Evolutionary conservation across 2,888 invertebrate genomes (phyloP).

Genomic region (Diaperis boleti): DNA sequence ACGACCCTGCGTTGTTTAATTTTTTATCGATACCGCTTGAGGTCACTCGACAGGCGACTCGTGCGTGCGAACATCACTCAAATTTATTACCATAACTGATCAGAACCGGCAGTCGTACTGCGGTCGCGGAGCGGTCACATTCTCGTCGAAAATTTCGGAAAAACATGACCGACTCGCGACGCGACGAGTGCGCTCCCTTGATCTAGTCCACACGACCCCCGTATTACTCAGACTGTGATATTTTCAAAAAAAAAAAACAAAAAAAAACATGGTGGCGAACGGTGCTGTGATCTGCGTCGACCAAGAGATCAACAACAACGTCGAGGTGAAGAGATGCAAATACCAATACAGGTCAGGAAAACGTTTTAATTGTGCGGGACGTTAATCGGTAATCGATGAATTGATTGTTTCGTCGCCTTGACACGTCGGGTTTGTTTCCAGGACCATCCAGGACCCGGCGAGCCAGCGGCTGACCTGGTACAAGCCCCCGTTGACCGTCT

Average conservation of each 20-base stretch:
- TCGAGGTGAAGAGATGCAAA: constrained; percentile 13
- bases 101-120: neutral
- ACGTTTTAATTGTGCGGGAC: constrained; percentile 4
- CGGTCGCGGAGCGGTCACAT: neutral
- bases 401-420: constrained; percentile 40
- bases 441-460: constrained; percentile 98
- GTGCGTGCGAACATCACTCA: constrained; percentile 34
- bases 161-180: neutral
- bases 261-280: constrained; percentile 60
- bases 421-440: constrained; percentile 63
- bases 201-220: constrained; percentile 5
- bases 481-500: constrained; percentile 95
- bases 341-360: constrained; percentile 46
- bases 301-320: constrained; percentile 41
- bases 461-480: constrained; percentile 97
- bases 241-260: no score
- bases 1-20: constrained; percentile 28
- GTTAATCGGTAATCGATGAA: constrained; percentile 21
- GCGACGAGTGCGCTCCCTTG: neutral
- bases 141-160: neutral
- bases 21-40: constrained; percentile 34
- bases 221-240: constrained; percentile 25
- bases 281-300: constrained; percentile 50
- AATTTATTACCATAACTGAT: constrained; percentile 16
- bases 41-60: constrained; percentile 32